Conservation (phyloP, 2,888 invertebrate species). For the Polyommatus iphigenia region DNA sequence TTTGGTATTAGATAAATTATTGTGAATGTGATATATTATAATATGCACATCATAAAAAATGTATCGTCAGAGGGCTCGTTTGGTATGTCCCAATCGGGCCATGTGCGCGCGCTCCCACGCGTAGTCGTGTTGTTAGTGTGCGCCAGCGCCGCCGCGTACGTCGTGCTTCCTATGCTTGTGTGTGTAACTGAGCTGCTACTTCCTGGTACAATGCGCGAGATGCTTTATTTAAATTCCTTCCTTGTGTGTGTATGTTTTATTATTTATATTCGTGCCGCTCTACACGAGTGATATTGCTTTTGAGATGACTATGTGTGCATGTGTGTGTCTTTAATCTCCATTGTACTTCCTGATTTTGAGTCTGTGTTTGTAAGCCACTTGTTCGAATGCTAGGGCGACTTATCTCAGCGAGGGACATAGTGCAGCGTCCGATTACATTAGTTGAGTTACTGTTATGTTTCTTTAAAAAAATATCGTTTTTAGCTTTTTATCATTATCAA, state of each 20-base stretch:
- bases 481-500: not conserved
- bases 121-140: constrained; percentile 72
- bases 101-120: constrained; percentile 80
- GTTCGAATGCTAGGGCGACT: constrained; percentile 79
- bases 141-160: constrained; percentile 70
- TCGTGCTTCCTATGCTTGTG: constrained; percentile 60
- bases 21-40: constrained; percentile 59
- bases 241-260: constrained; percentile 75
- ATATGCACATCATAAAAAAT: constrained; percentile 68
- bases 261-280: constrained; percentile 72
- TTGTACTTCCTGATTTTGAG: constrained; percentile 77
- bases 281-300: constrained; percentile 74
- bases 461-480: constrained; percentile 36
- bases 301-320: constrained; percentile 57
- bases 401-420: constrained; percentile 77
- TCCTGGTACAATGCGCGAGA: constrained; percentile 77
- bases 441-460: constrained; percentile 46
- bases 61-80: constrained; percentile 75
- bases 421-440: constrained; percentile 77
- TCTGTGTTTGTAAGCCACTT: constrained; percentile 76
- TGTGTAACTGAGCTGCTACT: constrained; percentile 73
- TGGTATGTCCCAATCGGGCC: constrained; percentile 77
- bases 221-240: constrained; percentile 75
- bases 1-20: constrained; percentile 50
- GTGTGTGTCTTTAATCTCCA: constrained; percentile 73